phyloP scores from a whole-genome alignment of 2,888 invertebrate species.

The Fabriciana adippe region DNA sequence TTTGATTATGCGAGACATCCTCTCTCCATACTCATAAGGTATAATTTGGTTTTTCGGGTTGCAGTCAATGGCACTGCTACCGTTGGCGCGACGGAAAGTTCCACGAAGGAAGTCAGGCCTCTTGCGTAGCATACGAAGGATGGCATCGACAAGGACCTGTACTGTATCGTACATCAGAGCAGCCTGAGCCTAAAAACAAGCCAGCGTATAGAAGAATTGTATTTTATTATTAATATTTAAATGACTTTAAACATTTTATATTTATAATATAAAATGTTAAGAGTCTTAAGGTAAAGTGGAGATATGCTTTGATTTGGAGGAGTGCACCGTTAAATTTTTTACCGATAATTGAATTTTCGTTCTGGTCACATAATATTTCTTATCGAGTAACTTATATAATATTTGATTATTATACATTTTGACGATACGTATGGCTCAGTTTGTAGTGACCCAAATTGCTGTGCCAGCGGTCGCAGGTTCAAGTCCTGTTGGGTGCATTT shows the following conservation, averaged over 20 bases:
- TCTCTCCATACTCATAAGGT: constrained; percentile 93
- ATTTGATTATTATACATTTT: too few relatives aligned
- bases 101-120: constrained; percentile 89
- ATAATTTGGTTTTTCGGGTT: constrained; percentile 88
- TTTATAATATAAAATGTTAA: background rate
- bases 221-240: background rate
- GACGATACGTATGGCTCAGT: too few relatives aligned
- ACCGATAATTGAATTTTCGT: too few relatives aligned
- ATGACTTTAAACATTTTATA: too few relatives aligned
- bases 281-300: too few relatives aligned
- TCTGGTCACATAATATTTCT: too few relatives aligned
- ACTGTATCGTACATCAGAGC: constrained; percentile 97
- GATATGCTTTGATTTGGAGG: too few relatives aligned
- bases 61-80: constrained; percentile 89
- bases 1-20: constrained; percentile 90
- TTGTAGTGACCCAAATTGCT: too few relatives aligned
- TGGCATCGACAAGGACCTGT: constrained; percentile 93
- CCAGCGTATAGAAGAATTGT: background rate
- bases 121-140: constrained; percentile 90
- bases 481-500: too few relatives aligned
- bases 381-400: too few relatives aligned
- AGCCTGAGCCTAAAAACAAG: constrained; percentile 88
- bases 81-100: constrained; percentile 74
- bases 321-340: too few relatives aligned
- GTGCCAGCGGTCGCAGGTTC: too few relatives aligned